These are phyloP conservation scores for Papilio polytes DNA, from an alignment of 1,140 invertebrate genomes.

Conservation along the genomic window DNA sequence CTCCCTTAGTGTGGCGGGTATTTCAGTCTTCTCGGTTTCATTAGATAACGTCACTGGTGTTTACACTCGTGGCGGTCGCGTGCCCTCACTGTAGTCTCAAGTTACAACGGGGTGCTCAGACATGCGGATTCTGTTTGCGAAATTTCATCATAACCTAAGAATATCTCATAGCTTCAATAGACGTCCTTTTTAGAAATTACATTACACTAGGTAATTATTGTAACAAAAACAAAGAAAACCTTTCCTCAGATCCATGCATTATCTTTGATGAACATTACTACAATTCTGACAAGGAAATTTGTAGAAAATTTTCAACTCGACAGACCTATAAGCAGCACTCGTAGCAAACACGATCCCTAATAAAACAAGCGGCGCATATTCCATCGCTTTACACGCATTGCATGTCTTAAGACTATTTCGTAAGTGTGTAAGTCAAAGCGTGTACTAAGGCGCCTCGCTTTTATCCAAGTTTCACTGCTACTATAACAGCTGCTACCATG, in stretches of 20 bases:
- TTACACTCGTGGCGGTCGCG: constrained; percentile 61
- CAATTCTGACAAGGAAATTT: neutral
- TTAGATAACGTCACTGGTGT: constrained; percentile 60
- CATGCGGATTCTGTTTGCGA: constrained; percentile 1
- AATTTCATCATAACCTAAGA: neutral
- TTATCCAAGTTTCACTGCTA: neutral
- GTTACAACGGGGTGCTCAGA: constrained; percentile 50
- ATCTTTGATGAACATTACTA: too few species aligned
- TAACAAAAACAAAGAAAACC: too few species aligned
- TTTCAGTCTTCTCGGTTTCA: constrained; percentile 63
- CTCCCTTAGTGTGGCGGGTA: neutral
- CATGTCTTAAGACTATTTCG: constrained; percentile 11
- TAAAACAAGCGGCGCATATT: neutral
- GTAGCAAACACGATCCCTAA: neutral
- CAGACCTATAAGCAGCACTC: neutral
- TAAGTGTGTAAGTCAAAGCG: constrained; percentile 1
- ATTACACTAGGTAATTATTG: too few species aligned
- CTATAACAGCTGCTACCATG: constrained; percentile 4
- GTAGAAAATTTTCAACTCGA: neutral
- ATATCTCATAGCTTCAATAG: neutral
- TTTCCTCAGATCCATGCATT: too few species aligned
- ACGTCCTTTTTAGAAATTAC: neutral
- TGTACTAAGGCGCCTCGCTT: constrained; percentile 26
- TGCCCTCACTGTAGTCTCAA: constrained; percentile 54
- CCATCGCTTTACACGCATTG: constrained; percentile 17